A percentile compares a stretch with the other conserved stretches of the same genome.
These are phyloP conservation scores for Labeo calbasu DNA, from an alignment of 2,797 vertebrate genomes.

Conservation along the genomic window DNA sequence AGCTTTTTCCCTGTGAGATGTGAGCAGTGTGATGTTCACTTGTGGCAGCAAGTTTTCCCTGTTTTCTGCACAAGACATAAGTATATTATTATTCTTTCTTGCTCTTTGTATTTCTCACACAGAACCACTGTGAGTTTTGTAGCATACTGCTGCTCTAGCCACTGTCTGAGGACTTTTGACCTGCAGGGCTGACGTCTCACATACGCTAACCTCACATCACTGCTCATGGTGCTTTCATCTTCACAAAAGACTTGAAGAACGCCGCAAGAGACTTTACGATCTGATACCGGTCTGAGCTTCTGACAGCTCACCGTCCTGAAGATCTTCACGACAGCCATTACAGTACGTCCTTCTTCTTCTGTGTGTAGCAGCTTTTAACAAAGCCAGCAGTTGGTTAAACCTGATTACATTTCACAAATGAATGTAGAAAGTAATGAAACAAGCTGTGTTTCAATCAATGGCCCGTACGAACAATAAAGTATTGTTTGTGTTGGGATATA, in stretches of 20 bases:
- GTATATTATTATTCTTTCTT: background rate
- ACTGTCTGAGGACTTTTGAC: conserved; percentile 77
- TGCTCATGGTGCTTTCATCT: conserved; percentile 17
- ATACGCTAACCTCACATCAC: background rate
- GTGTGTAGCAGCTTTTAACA: background rate
- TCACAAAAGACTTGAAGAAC: background rate
- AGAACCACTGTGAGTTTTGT: conserved; percentile 82
- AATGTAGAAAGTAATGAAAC: background rate
- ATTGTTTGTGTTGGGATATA: background rate
- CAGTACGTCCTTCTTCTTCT: too few species aligned
- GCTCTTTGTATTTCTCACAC: background rate
- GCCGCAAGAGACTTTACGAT: background rate
- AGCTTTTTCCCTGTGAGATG: background rate
- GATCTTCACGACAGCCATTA: background rate
- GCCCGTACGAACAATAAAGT: background rate
- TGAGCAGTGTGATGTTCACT: too few species aligned
- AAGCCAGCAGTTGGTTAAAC: conserved; percentile 4
- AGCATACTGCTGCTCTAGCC: conserved; percentile 83
- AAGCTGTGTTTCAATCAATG: background rate
- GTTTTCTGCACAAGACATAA: too few species aligned
- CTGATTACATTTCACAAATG: conserved; percentile 1
- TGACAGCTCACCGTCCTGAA: background rate
- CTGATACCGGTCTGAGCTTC: conserved; percentile 3
- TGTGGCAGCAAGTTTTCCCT: too few species aligned
- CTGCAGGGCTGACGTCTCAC: conserved; percentile 73